Percentiles rank a stretch among this genome's conserved stretches.
phyloP scores from a whole-genome alignment of 2,797 vertebrate genomes.

The Saxicola maurus region DNA sequence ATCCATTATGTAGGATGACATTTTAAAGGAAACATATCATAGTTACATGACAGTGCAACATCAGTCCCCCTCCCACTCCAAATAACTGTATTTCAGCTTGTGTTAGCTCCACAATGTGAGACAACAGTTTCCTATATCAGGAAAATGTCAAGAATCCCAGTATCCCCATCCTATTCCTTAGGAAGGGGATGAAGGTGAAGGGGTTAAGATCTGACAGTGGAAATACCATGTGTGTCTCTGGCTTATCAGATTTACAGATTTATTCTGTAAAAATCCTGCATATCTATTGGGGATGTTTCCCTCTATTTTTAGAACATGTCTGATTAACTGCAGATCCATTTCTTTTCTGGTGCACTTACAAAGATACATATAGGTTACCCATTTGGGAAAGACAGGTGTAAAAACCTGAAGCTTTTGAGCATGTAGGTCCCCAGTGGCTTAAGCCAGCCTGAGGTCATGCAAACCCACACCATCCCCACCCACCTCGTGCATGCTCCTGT shows the following conservation, averaged over 20 bases:
- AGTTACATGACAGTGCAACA: background rate
- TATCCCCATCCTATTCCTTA: no score
- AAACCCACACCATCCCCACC: background rate
- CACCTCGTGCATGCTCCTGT: background rate
- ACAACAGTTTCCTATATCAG: background rate
- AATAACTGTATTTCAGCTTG: background rate
- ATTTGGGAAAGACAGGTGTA: background rate
- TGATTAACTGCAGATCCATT: background rate
- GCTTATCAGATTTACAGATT: slow-evolving; percentile 36
- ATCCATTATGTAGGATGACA: background rate
- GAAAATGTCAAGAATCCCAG: background rate
- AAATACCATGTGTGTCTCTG: background rate
- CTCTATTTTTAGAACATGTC: background rate
- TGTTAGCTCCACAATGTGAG: background rate
- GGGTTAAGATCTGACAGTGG: background rate
- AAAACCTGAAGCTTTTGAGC: background rate
- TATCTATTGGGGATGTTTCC: background rate
- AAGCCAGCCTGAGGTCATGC: background rate
- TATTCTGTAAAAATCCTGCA: background rate
- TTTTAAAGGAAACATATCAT: background rate
- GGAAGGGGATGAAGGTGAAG: background rate
- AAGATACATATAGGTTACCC: accelerated
- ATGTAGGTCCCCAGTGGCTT: background rate
- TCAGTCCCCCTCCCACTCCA: background rate
- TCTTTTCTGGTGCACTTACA: background rate